A percentile compares a stretch with the other conserved stretches of the same genome.
These are phyloP conservation scores for Coluber constrictor DNA, from an alignment of 2,797 vertebrate genomes.

Conservation along the genomic window DNA sequence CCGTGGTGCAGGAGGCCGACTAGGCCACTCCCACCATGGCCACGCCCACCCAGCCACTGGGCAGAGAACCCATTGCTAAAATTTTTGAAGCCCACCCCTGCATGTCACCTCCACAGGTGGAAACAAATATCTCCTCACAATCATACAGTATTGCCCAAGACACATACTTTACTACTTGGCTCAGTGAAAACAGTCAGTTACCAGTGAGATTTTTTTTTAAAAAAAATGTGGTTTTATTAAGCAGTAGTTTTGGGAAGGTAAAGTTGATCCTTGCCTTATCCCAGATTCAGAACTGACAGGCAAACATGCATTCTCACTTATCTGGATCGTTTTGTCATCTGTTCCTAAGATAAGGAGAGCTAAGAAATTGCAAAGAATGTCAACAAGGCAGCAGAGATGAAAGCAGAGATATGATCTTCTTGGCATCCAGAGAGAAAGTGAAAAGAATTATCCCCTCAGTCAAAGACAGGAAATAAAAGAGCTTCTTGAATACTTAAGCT, in stretches of 20 bases:
- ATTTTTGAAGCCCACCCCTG: neutral
- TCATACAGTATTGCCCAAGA: neutral
- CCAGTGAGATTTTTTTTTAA: neutral
- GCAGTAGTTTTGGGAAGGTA: neutral
- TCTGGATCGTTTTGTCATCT: neutral
- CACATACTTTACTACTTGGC: neutral
- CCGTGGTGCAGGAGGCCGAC: too few species aligned
- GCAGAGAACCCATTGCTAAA: too few species aligned
- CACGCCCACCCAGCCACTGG: too few species aligned
- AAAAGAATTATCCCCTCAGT: neutral
- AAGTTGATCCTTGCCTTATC: neutral
- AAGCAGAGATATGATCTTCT: neutral
- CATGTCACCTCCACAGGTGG: neutral
- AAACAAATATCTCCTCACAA: neutral
- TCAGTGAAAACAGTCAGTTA: neutral
- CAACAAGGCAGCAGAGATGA: neutral
- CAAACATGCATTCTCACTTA: neutral
- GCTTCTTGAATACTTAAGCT: neutral
- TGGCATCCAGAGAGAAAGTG: neutral
- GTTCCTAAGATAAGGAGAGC: neutral
- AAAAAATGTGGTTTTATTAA: neutral
- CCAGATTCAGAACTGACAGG: neutral
- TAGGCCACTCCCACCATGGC: too few species aligned
- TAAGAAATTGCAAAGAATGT: neutral
- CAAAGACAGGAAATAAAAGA: neutral